Conservation (phyloP, 2,797 vertebrate species). For the Enteromius trimaculatus region DNA sequence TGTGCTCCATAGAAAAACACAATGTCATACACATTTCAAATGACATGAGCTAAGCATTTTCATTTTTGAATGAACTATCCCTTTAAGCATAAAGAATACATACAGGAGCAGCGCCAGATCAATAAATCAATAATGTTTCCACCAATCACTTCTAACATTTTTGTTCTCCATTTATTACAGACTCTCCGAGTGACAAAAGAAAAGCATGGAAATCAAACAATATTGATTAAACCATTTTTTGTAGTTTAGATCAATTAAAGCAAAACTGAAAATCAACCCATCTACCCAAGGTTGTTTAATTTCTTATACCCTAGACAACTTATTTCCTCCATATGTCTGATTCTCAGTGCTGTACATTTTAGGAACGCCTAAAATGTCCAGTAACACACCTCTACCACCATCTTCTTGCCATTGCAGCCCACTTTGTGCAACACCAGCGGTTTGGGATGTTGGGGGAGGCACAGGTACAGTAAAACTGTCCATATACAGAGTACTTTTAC, state of each 20-base stretch:
- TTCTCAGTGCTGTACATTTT: slow-evolving; percentile 59
- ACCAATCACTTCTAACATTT: slow-evolving; percentile 19
- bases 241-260: slow-evolving; percentile 15
- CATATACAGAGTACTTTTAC: slow-evolving; percentile 55
- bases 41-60: neutral
- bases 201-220: slow-evolving; percentile 2
- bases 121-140: slow-evolving; percentile 41
- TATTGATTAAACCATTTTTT: slow-evolving; percentile 11
- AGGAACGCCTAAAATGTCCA: slow-evolving; percentile 50
- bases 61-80: neutral
- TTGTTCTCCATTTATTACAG: slow-evolving; percentile 39
- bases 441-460: neutral
- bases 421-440: neutral
- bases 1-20: neutral
- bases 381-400: slow-evolving; percentile 5
- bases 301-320: slow-evolving; percentile 48
- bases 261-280: neutral
- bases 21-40: neutral
- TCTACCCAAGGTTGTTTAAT: neutral
- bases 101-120: slow-evolving; percentile 35
- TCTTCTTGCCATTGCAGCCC: slow-evolving; percentile 1
- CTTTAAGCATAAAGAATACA: slow-evolving; percentile 28
- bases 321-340: slow-evolving; percentile 51
- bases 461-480: slow-evolving; percentile 49
- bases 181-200: slow-evolving; percentile 14